Base-by-base conservation (phyloP, 2,888 invertebrate genomes). In the Neoascia interrupta region DNA sequence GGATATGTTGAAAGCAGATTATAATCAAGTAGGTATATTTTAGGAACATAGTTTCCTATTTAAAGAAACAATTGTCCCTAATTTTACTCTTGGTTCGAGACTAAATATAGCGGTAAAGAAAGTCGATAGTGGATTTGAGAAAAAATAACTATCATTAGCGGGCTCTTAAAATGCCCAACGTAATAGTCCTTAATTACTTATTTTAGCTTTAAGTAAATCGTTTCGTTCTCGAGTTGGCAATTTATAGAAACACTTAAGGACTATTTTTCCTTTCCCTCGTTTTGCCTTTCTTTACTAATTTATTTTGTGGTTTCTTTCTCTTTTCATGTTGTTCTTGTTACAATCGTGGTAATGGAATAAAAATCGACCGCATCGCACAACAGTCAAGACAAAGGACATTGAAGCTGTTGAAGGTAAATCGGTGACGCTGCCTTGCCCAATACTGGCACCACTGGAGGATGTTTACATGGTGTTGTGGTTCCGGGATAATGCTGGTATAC, bases 391-490 rank as follows among this genome's bases (percentile, higher is more conserved):
- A 82, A 92, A 94, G 86, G 94, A 95, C 89, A 91, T 96, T 84
- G 95, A 95, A 89, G 96, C 95, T 21, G 95, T 96, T 82, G 95
- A 96, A 89, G 96, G 96, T 58, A 94, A 94, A 90, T 93, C 93
- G 87, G 95, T 96, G 73, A 94, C 94, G 89, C 91, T 96, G 86
- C 95, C 96, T 28, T 97, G 96, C 88, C 95, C 96, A 89, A 94
- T 96, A 76, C 93, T 93, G 81, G 94, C 95, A 45, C 93, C 94
- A 31, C 92, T 95, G 88, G 96, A 96, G 89, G 95, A 94, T 88
- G 94, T 96, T 82, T 94, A 95, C 90, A 96, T 96, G 95, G 96
- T 96, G 81, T 93, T 96, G 89, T 96, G 96, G 96, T 96, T 96
- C 90, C 92, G 94, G 84, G 94, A 96, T 85, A 95, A 95, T 84